Evolutionary conservation across 2,113 vertebrate species (phyloP).

Genomic region (Lates calcarifer): DNA sequence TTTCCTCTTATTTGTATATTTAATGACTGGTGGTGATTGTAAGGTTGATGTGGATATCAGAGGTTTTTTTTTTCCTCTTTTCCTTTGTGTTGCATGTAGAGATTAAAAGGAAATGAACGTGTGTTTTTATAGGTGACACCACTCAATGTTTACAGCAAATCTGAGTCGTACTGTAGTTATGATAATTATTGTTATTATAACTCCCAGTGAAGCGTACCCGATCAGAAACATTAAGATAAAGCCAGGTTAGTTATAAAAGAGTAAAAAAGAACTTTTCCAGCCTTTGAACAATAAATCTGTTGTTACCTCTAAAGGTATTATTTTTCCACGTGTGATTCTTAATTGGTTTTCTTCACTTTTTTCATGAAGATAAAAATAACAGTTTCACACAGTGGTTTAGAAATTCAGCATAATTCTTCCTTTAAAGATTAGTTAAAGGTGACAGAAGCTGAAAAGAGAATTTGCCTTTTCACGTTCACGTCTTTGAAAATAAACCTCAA

Average conservation of each 20-base stretch:
- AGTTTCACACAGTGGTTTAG: background rate
- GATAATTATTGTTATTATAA: background rate
- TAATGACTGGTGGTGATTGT: background rate
- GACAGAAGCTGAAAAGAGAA: background rate
- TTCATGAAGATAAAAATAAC: background rate
- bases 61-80: background rate
- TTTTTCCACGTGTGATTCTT: background rate
- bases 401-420: background rate
- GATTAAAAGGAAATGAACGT: background rate
- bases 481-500: background rate
- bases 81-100: background rate
- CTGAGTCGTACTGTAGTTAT: background rate
- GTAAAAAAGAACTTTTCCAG: background rate
- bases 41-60: background rate
- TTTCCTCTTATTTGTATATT: conserved; percentile 13
- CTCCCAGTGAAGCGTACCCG: background rate
- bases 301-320: background rate
- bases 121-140: background rate
- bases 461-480: background rate
- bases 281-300: background rate
- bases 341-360: background rate
- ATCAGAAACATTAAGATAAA: background rate
- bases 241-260: background rate
- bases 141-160: background rate
- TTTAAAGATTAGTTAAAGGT: background rate